phyloP scores from a whole-genome alignment of 2,888 invertebrate species.

The Coleophora flavipennella region DNA sequence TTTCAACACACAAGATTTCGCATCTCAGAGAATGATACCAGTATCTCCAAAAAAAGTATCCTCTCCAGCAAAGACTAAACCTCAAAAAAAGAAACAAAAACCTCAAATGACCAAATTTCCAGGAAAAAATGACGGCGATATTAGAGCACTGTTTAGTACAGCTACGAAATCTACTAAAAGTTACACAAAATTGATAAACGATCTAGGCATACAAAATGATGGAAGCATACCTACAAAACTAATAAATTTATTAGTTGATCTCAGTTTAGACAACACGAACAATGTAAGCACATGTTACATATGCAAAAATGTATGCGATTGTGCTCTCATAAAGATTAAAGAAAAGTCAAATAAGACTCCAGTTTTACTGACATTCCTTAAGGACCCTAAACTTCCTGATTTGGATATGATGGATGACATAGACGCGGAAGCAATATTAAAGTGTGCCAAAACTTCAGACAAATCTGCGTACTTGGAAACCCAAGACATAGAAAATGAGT shows the following conservation, averaged over 20 bases:
- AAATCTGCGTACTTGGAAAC: conserved; percentile 9
- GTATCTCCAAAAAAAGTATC: conserved; percentile 23
- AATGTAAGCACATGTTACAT: conserved; percentile 42
- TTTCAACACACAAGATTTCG: conserved; percentile 31
- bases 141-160: conserved; percentile 68
- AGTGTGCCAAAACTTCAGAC: conserved; percentile 24
- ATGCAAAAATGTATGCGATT: conserved; percentile 57
- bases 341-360: conserved; percentile 21
- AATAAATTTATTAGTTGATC: conserved; percentile 57
- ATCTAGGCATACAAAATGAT: conserved; percentile 46
- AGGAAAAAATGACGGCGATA: conserved; percentile 63
- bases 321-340: conserved; percentile 33
- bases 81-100: conserved; percentile 40
- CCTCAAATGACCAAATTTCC: conserved; percentile 32
- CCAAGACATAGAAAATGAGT: conserved; percentile 4
- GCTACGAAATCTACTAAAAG: conserved; percentile 59
- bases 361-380: conserved; percentile 20
- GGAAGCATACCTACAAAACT: conserved; percentile 43
- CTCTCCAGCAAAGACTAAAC: conserved; percentile 28
- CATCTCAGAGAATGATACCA: conserved; percentile 21
- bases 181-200: conserved; percentile 55
- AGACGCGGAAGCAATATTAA: conserved; percentile 28
- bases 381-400: conserved; percentile 37
- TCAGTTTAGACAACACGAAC: conserved; percentile 49
- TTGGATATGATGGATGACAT: conserved; percentile 46